A percentile compares a stretch with the other conserved stretches of the same genome.
Conservation (phyloP, 2,797 vertebrate genomes). For the Arctocebus calabarensis region DNA sequence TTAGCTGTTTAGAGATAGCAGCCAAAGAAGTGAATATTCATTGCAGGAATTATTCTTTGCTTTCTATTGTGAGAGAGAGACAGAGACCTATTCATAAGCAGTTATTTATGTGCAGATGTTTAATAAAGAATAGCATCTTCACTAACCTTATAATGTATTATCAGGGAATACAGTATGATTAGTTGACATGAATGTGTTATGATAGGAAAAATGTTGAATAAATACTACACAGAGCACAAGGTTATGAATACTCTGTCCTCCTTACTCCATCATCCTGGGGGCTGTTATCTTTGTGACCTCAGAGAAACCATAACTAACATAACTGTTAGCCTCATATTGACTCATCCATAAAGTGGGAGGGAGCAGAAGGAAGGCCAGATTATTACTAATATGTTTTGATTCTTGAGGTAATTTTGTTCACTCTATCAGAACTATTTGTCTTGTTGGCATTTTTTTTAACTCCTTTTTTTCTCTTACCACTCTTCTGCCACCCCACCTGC, state of each 20-base stretch:
- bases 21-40: neutral
- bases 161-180: neutral
- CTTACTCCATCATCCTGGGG: fast-evolving
- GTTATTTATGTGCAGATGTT: neutral
- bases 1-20: slow-evolving; percentile 63
- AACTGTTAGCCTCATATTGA: neutral
- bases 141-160: neutral
- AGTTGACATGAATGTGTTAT: neutral
- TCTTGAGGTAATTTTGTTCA: neutral
- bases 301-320: neutral
- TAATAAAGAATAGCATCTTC: neutral
- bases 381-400: neutral
- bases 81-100: neutral
- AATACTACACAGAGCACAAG: neutral
- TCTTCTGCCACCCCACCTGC: neutral
- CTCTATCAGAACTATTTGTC: neutral
- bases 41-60: slow-evolving; percentile 40
- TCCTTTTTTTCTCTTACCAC: neutral
- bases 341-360: neutral
- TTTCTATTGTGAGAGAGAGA: neutral
- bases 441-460: neutral
- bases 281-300: neutral
- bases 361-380: neutral
- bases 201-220: neutral
- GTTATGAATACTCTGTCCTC: no score